These are phyloP conservation scores for Dufourea novaeangliae DNA, from an alignment of 1,140 invertebrate genomes.

Conservation along the genomic window DNA sequence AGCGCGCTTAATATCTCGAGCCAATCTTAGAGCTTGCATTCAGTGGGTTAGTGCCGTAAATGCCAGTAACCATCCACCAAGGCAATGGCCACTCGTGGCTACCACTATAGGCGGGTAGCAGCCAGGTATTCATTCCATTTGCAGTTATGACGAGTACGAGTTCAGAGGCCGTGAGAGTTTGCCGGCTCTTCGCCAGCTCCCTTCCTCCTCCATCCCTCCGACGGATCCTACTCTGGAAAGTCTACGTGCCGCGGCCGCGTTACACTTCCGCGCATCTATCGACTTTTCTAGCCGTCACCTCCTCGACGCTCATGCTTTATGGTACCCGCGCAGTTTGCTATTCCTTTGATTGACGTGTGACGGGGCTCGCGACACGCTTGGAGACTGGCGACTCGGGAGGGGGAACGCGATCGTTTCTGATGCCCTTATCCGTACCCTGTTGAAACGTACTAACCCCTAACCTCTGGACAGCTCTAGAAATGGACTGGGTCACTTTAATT, in stretches of 20 bases:
- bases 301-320: slow-evolving; percentile 34
- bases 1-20: slow-evolving; percentile 77
- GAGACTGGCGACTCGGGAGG: not conserved
- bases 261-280: slow-evolving; percentile 51
- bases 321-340: slow-evolving; percentile 8
- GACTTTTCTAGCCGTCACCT: slow-evolving; percentile 33
- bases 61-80: slow-evolving; percentile 73
- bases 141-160: slow-evolving; percentile 80
- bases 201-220: slow-evolving; percentile 29
- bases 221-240: slow-evolving; percentile 52
- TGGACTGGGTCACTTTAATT: no score
- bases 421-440: not conserved
- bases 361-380: not conserved
- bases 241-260: slow-evolving; percentile 49
- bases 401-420: not conserved
- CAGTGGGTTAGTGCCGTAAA: slow-evolving; percentile 76
- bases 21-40: slow-evolving; percentile 77
- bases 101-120: slow-evolving; percentile 69
- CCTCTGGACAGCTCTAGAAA: no score
- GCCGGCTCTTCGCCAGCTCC: slow-evolving; percentile 55
- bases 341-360: slow-evolving; percentile 47
- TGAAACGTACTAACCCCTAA: no score
- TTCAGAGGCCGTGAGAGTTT: slow-evolving; percentile 80
- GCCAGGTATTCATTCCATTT: slow-evolving; percentile 79
- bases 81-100: slow-evolving; percentile 74